Evolutionary conservation across 2,797 vertebrate species (phyloP).

Genomic region (Picus viridis): DNA sequence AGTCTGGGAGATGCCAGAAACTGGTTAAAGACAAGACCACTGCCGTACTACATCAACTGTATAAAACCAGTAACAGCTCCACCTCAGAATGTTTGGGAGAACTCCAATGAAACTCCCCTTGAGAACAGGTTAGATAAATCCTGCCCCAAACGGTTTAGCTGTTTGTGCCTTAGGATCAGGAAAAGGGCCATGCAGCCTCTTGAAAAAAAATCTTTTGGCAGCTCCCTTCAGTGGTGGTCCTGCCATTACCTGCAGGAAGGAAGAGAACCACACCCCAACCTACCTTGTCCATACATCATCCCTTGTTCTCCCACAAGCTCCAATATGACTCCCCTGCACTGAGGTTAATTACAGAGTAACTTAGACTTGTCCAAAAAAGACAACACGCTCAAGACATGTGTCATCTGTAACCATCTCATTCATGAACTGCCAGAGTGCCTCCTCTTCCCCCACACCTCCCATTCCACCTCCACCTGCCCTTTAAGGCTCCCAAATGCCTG

Average conservation of each 20-base stretch:
- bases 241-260: not conserved
- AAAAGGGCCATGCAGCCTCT: not conserved
- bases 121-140: not conserved
- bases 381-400: not conserved
- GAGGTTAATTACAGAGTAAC: conserved; percentile 29
- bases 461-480: conserved; percentile 42
- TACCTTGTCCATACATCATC: not conserved
- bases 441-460: not conserved
- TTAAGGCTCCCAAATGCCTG: conserved; percentile 49
- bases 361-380: not conserved
- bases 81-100: not conserved
- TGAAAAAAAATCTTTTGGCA: not conserved
- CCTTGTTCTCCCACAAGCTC: not conserved
- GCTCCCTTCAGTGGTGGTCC: not conserved
- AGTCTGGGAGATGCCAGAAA: not conserved
- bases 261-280: not conserved
- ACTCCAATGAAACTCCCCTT: not conserved
- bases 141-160: not conserved
- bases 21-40: not conserved
- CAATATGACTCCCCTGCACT: not conserved
- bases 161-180: not conserved
- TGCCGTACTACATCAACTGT: not conserved
- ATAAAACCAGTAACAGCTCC: not conserved
- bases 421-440: conserved; percentile 27
- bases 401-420: conserved; percentile 30